phyloP scores from a whole-genome alignment of 2,888 invertebrate species.

The Bellardia bayeri region DNA sequence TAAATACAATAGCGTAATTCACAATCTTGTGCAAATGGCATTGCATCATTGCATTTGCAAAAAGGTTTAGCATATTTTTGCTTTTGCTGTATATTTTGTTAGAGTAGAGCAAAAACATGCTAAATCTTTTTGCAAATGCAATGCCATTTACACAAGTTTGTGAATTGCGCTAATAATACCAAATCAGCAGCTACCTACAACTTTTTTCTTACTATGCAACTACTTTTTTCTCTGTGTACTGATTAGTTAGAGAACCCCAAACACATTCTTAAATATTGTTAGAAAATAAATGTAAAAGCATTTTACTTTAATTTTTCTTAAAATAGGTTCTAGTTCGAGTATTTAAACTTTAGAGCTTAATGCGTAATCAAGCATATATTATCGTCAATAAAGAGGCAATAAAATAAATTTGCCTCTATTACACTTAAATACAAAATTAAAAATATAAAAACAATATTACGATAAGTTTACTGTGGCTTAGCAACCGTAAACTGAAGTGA shows the following conservation, averaged over 20 bases:
- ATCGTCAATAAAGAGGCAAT: conserved; percentile 46
- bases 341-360: conserved; percentile 31
- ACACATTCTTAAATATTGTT: conserved; percentile 18
- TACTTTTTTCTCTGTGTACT: neutral
- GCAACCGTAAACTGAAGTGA: conserved; percentile 20
- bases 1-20: no score
- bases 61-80: no score
- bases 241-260: conserved; percentile 5
- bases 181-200: no score
- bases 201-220: no score
- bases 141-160: no score
- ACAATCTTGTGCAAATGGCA: no score
- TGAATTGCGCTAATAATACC: no score
- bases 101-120: no score
- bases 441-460: conserved; percentile 31
- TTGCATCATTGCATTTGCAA: no score
- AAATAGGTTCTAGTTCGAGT: neutral
- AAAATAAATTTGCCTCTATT: conserved; percentile 48
- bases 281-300: conserved; percentile 30
- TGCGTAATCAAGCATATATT: conserved; percentile 51
- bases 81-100: no score
- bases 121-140: no score
- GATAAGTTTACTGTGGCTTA: conserved; percentile 15
- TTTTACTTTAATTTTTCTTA: conserved; percentile 2
- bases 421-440: neutral